Evolutionary conservation across 2,797 vertebrate species (phyloP).

Genomic region (Microctenopoma lineatum): DNA sequence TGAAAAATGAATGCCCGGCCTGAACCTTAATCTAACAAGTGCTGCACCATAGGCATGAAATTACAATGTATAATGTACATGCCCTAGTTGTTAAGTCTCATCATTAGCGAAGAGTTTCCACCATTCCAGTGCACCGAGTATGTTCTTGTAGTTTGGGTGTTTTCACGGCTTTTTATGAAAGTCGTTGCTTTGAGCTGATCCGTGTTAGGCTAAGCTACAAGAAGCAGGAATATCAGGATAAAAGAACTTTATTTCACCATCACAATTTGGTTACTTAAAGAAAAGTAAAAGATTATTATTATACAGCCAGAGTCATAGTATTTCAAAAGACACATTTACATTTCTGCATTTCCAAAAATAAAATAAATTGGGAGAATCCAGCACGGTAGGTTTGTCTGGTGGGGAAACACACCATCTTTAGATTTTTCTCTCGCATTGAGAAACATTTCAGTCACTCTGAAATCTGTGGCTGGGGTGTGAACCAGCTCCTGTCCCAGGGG

Average conservation of each 20-base stretch:
- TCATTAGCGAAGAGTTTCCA: background rate
- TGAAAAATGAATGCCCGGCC: background rate
- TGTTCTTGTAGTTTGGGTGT: background rate
- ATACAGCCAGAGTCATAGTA: too few species aligned
- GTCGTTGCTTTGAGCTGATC: background rate
- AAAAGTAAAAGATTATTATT: too few species aligned
- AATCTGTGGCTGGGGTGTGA: conserved; percentile 23
- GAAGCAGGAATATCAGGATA: background rate
- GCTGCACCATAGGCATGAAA: background rate
- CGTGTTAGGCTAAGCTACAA: background rate
- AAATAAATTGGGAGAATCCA: too few species aligned
- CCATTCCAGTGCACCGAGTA: too few species aligned
- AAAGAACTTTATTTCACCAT: background rate
- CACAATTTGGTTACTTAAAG: background rate
- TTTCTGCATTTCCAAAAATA: too few species aligned
- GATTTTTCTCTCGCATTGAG: conserved; percentile 31
- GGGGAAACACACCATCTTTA: conserved; percentile 10
- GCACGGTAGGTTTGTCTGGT: background rate
- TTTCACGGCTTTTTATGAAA: background rate
- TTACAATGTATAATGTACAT: background rate
- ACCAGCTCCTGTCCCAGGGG: conserved; percentile 9
- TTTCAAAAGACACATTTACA: too few species aligned
- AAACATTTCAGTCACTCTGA: conserved; percentile 40
- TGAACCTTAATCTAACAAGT: background rate
- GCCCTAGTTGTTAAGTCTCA: background rate